phyloP scores from a whole-genome alignment of 2,113 vertebrate genomes.

The Corynorhinus townsendii region DNA sequence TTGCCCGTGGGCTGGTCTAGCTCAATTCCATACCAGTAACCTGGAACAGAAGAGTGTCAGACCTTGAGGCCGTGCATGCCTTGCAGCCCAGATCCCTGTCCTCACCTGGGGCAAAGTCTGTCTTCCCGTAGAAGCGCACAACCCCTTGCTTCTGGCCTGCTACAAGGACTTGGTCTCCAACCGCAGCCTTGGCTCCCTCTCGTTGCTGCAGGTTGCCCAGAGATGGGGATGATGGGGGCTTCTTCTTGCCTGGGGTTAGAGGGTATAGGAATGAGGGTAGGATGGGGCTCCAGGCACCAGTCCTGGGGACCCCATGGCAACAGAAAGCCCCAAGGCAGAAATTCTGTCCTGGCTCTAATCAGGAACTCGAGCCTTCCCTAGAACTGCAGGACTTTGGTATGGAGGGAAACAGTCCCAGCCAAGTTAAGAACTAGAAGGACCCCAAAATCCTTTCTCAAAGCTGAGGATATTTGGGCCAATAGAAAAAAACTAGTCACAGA shows the following conservation, averaged over 20 bases:
- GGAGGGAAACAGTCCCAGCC: background rate
- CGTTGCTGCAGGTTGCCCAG: conserved; percentile 85
- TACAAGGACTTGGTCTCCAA: conserved; percentile 92
- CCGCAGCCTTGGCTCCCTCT: conserved; percentile 87
- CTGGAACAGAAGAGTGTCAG: conserved; percentile 70
- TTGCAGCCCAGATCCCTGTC: background rate
- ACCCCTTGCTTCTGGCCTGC: conserved; percentile 91
- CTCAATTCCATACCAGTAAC: conserved; percentile 93
- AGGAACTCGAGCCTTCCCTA: background rate
- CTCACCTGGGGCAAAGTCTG: conserved; percentile 92
- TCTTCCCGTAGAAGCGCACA: conserved; percentile 91
- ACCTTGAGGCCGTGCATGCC: background rate
- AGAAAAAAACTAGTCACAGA: background rate
- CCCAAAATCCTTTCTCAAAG: background rate
- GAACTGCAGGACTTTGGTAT: background rate
- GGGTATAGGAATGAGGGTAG: background rate
- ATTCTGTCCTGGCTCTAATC: background rate
- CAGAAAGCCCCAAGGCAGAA: background rate
- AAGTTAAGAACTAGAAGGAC: conserved; percentile 22
- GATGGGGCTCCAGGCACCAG: background rate
- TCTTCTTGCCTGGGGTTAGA: conserved; percentile 83
- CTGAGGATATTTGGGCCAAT: background rate
- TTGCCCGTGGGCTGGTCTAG: conserved; percentile 91
- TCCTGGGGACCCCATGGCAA: background rate
- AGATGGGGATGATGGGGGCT: conserved; percentile 78